Evolutionary conservation across 2,113 vertebrate species (phyloP).

Genomic region (Polypterus bichir): DNA sequence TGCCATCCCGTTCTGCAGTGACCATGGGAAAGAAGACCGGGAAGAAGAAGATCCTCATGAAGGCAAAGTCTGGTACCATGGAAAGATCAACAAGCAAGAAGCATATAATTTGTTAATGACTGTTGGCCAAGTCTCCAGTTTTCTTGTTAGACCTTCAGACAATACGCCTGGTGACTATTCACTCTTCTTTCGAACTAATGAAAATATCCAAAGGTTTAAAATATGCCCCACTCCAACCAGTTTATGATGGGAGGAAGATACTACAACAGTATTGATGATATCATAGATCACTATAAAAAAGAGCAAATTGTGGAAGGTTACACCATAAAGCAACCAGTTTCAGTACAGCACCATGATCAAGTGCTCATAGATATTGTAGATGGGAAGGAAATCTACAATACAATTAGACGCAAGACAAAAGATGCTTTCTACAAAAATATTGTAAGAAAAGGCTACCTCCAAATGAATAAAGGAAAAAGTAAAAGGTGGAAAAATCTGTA

Average conservation of each 20-base stretch:
- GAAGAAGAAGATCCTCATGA: no score
- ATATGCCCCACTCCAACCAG: conserved; percentile 91
- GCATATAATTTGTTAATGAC: conserved; percentile 96
- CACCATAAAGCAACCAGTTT: conserved; percentile 87
- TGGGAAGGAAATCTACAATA: conserved; percentile 95
- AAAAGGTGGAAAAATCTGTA: conserved; percentile 97
- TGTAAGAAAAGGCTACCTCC: conserved; percentile 95
- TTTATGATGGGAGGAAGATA: conserved; percentile 98
- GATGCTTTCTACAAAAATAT: conserved; percentile 98
- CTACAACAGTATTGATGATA: conserved; percentile 94
- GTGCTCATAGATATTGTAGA: conserved; percentile 77
- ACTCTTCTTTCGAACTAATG: conserved; percentile 92
- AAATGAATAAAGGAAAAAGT: conserved; percentile 84
- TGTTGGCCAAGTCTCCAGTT: conserved; percentile 89
- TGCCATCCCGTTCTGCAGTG: no score
- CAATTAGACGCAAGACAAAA: conserved; percentile 93
- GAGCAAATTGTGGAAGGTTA: conserved; percentile 97
- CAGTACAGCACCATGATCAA: conserved; percentile 93
- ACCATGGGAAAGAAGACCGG: no score
- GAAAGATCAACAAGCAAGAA: conserved; percentile 96
- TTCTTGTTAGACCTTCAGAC: conserved; percentile 92
- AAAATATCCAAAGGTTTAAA: conserved; percentile 98
- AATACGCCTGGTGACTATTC: conserved; percentile 98
- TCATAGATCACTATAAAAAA: conserved; percentile 95
- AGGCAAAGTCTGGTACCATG: conserved; percentile 98